Evolutionary conservation across 2,797 vertebrate species (phyloP).

Genomic region (Trachurus trachurus): DNA sequence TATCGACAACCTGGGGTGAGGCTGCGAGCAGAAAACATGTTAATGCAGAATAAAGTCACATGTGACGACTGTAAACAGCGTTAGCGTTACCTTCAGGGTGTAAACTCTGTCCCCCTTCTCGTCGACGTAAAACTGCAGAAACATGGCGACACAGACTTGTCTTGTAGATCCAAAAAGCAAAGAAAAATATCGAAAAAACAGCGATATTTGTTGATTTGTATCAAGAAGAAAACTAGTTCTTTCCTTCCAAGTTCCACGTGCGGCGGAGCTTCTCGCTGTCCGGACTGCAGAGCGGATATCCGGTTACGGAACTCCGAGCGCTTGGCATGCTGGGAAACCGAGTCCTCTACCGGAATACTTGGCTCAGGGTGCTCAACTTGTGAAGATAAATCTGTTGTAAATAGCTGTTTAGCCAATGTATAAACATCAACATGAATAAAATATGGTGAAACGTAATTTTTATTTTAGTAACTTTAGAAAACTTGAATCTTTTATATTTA

Average conservation of each 20-base stretch:
- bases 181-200: background rate
- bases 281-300: slow-evolving; percentile 51
- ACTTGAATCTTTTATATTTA: too few species aligned
- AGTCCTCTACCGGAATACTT: background rate
- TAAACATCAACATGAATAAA: background rate
- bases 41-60: background rate
- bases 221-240: background rate
- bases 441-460: background rate
- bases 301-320: background rate
- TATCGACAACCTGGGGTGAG: background rate
- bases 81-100: slow-evolving; percentile 88
- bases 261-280: rapidly evolving
- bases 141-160: slow-evolving; percentile 79
- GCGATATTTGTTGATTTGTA: background rate
- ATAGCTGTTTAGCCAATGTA: background rate
- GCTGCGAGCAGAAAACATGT: background rate
- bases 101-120: slow-evolving; percentile 90
- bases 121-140: slow-evolving; percentile 90
- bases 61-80: slow-evolving; percentile 28
- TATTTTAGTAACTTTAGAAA: too few species aligned
- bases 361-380: background rate
- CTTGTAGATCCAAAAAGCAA: background rate
- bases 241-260: slow-evolving; percentile 55
- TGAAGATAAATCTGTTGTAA: background rate
- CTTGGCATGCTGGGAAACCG: slow-evolving; percentile 63